Evolutionary conservation across 2,113 vertebrate species (phyloP), one percentile per base, ranked within the genome.

Genomic region (Vimba vimba): DNA sequence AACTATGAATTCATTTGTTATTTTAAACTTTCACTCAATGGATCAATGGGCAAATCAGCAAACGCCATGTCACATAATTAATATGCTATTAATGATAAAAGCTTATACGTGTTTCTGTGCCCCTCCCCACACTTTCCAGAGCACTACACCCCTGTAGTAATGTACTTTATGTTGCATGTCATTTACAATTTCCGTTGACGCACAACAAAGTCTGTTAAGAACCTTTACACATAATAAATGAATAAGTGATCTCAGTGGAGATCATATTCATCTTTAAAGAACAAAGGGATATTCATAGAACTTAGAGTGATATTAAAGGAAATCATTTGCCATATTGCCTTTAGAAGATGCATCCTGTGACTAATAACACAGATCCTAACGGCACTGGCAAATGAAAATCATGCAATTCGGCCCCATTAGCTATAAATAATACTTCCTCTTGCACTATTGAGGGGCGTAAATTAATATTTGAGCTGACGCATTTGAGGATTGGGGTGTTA

Each of bases 341-440:
- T 86, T 66, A 78, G 71, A 79, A 27, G 68, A 80, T 84, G 73
- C 21, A 73, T 57, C 84, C 69, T 68, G 77, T 77, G 83, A 83
- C 50, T 74, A 90, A 86, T 89, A 87, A 84, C 62, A 68, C 68
- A 79, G 83, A 85, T 86, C 85, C 39, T 73, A 83, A 90, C 88
- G 83, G 59, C 69, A 82, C 75, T 79, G 83, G 82, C 73, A 59
- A 23, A 86, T 25, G 45, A 52, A 85, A 64, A 84, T 27, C 39
- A 81, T 86, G 59, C 85, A 84, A 86, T 89, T 82, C 30, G n/a
- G 79, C 30, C 50, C 73, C 39, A 89, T 91, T 86, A 89, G 55
- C 75, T 36, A 69, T 39, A 88, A 91, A 89, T 88, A 88, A 88
- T 59, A 83, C 57, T 83, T 57, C 33, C 86, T 64, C 79, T 88